Evolutionary conservation across 2,113 vertebrate species (phyloP).

Genomic region (Chitala chitala): DNA sequence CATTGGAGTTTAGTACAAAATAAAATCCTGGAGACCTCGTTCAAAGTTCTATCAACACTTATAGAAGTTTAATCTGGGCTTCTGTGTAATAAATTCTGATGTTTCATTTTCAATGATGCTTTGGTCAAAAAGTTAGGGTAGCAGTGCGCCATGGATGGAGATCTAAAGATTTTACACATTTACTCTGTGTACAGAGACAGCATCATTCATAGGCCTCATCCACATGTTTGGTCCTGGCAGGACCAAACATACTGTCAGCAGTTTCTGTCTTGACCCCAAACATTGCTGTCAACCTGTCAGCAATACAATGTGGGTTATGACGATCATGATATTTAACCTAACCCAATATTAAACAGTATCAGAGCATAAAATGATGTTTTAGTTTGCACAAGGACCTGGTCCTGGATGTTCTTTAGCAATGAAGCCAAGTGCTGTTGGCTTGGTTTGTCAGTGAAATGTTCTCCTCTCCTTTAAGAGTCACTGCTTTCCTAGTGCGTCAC

Average conservation of each 20-base stretch:
- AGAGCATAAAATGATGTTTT: too few species aligned
- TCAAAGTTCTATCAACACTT: too few species aligned
- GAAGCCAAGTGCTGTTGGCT: too few species aligned
- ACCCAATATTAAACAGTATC: too few species aligned
- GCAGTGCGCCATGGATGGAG: not conserved
- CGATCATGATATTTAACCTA: not conserved
- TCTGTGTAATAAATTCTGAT: too few species aligned
- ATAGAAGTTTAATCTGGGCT: too few species aligned
- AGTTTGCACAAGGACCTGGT: too few species aligned
- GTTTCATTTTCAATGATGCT: too few species aligned
- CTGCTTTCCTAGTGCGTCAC: not conserved
- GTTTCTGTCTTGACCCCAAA: slow-evolving; percentile 17
- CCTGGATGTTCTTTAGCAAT: too few species aligned
- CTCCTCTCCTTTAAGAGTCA: not conserved
- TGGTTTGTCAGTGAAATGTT: not conserved
- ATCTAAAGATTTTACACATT: not conserved
- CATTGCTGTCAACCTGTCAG: slow-evolving; percentile 22
- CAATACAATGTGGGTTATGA: slow-evolving; percentile 8
- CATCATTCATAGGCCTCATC: not conserved
- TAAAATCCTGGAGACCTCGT: too few species aligned
- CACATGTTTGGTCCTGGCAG: not conserved
- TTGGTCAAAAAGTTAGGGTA: too few species aligned
- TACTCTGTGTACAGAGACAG: not conserved
- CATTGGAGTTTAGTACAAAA: too few species aligned
- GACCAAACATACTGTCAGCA: not conserved